These are phyloP conservation scores for Eurystomus gularis DNA, from an alignment of 2,113 vertebrate genomes.

Conservation along the genomic window DNA sequence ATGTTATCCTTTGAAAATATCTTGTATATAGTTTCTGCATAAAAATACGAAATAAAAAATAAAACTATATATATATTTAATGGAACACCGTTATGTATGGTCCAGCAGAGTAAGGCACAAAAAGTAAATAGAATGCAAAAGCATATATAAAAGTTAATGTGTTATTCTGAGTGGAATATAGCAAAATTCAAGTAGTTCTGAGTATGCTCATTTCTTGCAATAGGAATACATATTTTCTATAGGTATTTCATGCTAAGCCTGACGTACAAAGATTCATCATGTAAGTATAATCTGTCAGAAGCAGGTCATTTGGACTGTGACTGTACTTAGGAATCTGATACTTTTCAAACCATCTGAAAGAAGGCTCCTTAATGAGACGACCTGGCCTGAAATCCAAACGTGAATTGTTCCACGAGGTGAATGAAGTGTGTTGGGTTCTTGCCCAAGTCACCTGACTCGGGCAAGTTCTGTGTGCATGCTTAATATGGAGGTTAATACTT, in stretches of 20 bases:
- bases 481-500: neutral
- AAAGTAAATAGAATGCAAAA: conserved; percentile 69
- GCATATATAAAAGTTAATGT: conserved; percentile 50
- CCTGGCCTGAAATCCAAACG: neutral
- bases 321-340: neutral
- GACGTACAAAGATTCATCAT: conserved; percentile 5
- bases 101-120: conserved; percentile 69
- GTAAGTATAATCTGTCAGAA: neutral
- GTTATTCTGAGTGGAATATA: conserved; percentile 55
- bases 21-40: conserved; percentile 58
- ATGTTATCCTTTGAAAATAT: conserved; percentile 66
- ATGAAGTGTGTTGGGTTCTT: neutral
- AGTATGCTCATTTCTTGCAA: conserved; percentile 41
- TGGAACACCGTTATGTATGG: conserved; percentile 52
- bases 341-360: neutral
- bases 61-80: conserved; percentile 57
- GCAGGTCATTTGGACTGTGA: neutral
- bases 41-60: conserved; percentile 71
- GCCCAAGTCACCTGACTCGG: neutral
- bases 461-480: neutral
- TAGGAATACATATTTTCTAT: conserved; percentile 34
- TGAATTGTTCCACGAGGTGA: neutral
- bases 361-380: neutral
- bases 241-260: conserved; percentile 46
- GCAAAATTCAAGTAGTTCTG: conserved; percentile 69